These are phyloP conservation scores for Acanthoscelides obtectus DNA, from an alignment of 2,888 invertebrate genomes.

Conservation along the genomic window DNA sequence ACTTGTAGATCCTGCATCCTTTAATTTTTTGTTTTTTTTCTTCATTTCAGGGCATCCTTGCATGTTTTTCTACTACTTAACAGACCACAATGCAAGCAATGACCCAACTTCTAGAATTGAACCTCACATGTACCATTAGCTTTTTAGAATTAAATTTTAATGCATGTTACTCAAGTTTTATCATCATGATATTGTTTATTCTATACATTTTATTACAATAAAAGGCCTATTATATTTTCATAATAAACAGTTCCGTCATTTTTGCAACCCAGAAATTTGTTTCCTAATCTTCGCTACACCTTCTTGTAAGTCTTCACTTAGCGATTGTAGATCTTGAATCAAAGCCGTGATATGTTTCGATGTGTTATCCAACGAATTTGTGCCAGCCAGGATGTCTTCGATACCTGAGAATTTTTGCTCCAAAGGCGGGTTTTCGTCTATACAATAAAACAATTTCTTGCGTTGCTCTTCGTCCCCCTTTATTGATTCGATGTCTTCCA, in stretches of 20 bases:
- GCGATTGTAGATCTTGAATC: constrained; percentile 21
- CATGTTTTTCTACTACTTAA: constrained; percentile 41
- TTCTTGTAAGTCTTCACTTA: constrained; percentile 22
- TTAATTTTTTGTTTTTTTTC: constrained; percentile 20
- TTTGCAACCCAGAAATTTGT: not conserved
- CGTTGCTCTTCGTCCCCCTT: constrained; percentile 27
- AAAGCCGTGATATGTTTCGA: constrained; percentile 22
- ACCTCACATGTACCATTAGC: not conserved
- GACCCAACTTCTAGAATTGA: not conserved
- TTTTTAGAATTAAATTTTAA: not conserved
- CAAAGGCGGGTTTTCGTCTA: constrained; percentile 34
- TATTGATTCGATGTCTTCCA: constrained; percentile 31
- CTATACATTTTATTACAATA: not conserved
- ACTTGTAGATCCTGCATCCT: constrained; percentile 7
- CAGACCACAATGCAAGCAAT: constrained; percentile 34
- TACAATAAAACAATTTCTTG: constrained; percentile 32
- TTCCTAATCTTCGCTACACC: constrained; percentile 21
- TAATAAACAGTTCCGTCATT: not conserved
- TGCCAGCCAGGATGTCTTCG: constrained; percentile 35
- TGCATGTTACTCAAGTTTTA: not conserved
- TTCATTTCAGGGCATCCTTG: constrained; percentile 39
- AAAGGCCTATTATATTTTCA: not conserved
- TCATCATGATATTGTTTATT: not conserved
- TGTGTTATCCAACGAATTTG: constrained; percentile 29
- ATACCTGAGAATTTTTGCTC: constrained; percentile 31